Percentiles rank a stretch among this genome's conserved stretches.
These are phyloP conservation scores for Drosophila cyrtoloma DNA, from an alignment of 2,888 invertebrate genomes.

Conservation along the genomic window DNA sequence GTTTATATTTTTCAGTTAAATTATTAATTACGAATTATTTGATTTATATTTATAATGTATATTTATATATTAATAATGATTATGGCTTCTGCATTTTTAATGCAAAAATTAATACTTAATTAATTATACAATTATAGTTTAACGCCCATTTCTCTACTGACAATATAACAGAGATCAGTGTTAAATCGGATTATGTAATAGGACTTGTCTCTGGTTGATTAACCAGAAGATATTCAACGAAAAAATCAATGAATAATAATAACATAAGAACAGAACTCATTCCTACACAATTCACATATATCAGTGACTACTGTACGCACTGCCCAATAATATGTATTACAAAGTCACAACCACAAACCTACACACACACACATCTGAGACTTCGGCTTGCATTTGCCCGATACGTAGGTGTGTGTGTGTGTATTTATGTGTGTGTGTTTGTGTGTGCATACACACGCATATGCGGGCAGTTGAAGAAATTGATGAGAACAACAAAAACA, in stretches of 20 bases:
- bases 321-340: constrained; percentile 68
- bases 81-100: neutral
- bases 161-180: neutral
- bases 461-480: constrained; percentile 41
- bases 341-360: constrained; percentile 49
- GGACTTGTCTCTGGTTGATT: neutral
- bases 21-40: neutral
- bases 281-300: neutral
- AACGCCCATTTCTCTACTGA: neutral
- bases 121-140: neutral
- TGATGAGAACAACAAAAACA: constrained; percentile 19
- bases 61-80: neutral
- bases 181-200: neutral
- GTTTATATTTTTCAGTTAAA: too few relatives aligned
- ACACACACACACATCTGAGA: constrained; percentile 56
- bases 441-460: constrained; percentile 1
- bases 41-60: neutral
- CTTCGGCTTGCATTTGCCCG: constrained; percentile 51
- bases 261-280: neutral
- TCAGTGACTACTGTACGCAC: constrained; percentile 9
- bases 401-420: constrained; percentile 1
- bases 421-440: neutral
- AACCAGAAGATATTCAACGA: neutral
- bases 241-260: neutral
- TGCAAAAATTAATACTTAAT: neutral